Evolutionary conservation across 2,888 invertebrate species (phyloP).

Genomic region (Diabrotica balteata): DNA sequence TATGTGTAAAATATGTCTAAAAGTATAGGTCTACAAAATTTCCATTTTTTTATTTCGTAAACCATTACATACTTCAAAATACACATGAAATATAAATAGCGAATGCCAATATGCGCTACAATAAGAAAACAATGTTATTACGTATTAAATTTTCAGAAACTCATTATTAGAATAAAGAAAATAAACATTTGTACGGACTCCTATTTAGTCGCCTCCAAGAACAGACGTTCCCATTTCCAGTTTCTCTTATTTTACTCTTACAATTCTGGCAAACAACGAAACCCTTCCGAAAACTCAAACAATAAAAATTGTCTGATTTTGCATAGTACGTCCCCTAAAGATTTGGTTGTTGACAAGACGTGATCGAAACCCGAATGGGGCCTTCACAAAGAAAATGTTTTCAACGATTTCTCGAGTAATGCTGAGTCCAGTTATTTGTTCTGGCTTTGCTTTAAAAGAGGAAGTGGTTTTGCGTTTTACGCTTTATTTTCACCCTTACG

Average conservation of each 20-base stretch:
- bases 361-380: constrained; percentile 24
- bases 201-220: too few species aligned
- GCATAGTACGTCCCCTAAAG: constrained; percentile 20
- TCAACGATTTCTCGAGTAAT: constrained; percentile 19
- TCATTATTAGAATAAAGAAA: too few species aligned
- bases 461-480: constrained; percentile 11
- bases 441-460: constrained; percentile 3
- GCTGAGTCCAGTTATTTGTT: constrained; percentile 30
- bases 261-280: constrained; percentile 3
- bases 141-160: too few species aligned
- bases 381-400: constrained; percentile 18
- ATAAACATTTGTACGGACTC: too few species aligned
- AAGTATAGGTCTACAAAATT: too few species aligned
- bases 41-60: too few species aligned
- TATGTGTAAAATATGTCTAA: too few species aligned
- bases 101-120: too few species aligned
- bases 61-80: too few species aligned
- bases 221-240: background rate
- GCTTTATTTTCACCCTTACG: background rate
- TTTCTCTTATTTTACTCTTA: background rate
- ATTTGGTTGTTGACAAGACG: constrained; percentile 24
- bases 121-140: too few species aligned
- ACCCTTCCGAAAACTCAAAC: constrained; percentile 1
- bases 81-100: too few species aligned
- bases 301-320: constrained; percentile 13